Base-by-base conservation (phyloP, 1,140 invertebrate species). In the Lordiphosa mommai region DNA sequence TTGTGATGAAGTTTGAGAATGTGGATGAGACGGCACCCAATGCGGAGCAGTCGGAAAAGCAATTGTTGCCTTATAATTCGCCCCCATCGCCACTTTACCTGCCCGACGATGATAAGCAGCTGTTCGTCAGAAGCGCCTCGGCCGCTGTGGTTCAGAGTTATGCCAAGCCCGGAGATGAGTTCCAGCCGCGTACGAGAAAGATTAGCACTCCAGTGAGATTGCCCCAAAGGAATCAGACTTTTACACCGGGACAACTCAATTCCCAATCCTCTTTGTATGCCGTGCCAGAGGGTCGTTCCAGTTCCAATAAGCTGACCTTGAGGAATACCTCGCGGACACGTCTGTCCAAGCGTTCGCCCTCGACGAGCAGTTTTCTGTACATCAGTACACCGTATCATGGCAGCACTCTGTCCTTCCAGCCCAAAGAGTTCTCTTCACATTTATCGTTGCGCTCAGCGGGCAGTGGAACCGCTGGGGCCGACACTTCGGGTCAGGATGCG, bases 311-410 rank as follows among this genome's bases (percentile, higher is more conserved):
- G 37, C 58, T 87, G 1, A 57, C 71, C 29, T 30, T 72, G 4
- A 50, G 85, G 3, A 89, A 88, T 40, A 74, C 73, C 10, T 67
- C 86, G 3, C 80, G 88, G 34, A 85, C 88, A 36, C 64, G 84
- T 1, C 44, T 88, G 13, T 92, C 93, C 0, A 91, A 91, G 61
- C 90, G 93, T 0, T 94, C 93, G n/a, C 93, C 93, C 0, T 94
- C 94, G 2, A 93, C 92, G 0, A 95, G 94, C 23, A 95, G 94
- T 13, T 95, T 96, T 72, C 93, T 95, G 59, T 96, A 96, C 66
- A 92, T 96, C 66, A 94, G 93, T 17, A 96, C 95, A 0, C 94
- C 94, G 0, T 96, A 95, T 76, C 95, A 96, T 67, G 95, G 95
- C 0, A 95, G 94, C 32, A 95, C 94, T 0, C 61, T 95, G 1